Base-by-base conservation (phyloP, 1,140 invertebrate genomes). In the Chrysomallon squamiferum region DNA sequence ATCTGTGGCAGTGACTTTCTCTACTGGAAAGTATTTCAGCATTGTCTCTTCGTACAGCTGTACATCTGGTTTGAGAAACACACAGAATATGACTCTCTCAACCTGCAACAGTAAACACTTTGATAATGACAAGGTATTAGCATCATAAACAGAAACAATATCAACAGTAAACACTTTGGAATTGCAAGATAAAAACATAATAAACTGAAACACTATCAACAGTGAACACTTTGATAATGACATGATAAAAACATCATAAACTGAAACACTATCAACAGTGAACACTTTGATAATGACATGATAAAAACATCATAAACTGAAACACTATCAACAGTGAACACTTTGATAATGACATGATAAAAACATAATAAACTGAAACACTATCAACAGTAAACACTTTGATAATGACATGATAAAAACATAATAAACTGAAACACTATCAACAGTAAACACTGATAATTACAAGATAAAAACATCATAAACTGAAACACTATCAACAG, bases 1-100 rank as follows among this genome's bases (percentile, higher is more conserved):
- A 35, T 7, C 25, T 4, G 22, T 18, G 29, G 57, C 1, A 13
- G n/a, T 25, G 30, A 9, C 22, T 9, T 62, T 43, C 5, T 20
- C 13, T 15, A 66, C 57, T 20, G 91, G 90, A 84, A 94, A 95
- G 84, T 91, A 93, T 65, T 90, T 85, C 73, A 91, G 90, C 78
- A 94, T 79, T 13, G 92, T 78, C 15, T 89, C 89, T 76, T 92
- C 88, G 82, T 95, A 95, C 41, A 93, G 89, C 30, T 89, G 85
- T 33, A 90, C 88, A 86, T 95, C 93, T 25, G 87, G 81, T 35
- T 89, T 86, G 62, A 93, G 81, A 75, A 94, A 95, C 7, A 93
- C 80, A 76, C 93, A 94, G 79, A 96, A 95, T 30, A 96, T 92
- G 1, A 95, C 86, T 76, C 91, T 87, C 41, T 93, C 90, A 71